Conservation (phyloP, 2,888 invertebrate species). For the Hirtodrosophila duncani region DNA sequence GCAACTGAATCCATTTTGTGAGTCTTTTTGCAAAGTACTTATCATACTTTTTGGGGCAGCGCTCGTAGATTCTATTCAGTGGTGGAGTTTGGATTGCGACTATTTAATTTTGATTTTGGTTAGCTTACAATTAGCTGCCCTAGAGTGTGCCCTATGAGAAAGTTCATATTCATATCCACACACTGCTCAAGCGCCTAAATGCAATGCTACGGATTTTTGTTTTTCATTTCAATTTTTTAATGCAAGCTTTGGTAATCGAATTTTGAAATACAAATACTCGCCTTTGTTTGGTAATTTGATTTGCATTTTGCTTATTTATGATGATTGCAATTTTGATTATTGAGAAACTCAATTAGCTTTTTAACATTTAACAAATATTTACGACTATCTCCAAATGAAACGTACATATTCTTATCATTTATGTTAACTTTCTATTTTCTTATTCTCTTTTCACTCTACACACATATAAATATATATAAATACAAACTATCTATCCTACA, state of each 20-base stretch:
- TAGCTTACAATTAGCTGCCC: background rate
- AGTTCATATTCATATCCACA: constrained; percentile 4
- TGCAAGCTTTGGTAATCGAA: constrained; percentile 30
- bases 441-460: constrained; percentile 45
- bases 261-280: constrained; percentile 24
- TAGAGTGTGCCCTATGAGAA: constrained; percentile 1
- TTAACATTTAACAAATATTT: constrained; percentile 8
- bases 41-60: too few species aligned
- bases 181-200: constrained; percentile 5
- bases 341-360: constrained; percentile 17
- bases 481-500: constrained; percentile 12
- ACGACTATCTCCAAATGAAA: constrained; percentile 23
- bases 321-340: constrained; percentile 13
- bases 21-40: too few species aligned
- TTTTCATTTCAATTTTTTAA: constrained; percentile 7
- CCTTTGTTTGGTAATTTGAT: constrained; percentile 35
- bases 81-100: constrained; percentile 10
- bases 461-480: too few species aligned
- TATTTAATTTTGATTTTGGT: constrained; percentile 18
- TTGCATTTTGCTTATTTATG: constrained; percentile 64
- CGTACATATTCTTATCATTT: constrained; percentile 38
- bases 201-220: constrained; percentile 5
- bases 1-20: too few species aligned
- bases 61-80: too few species aligned
- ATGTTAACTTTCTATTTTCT: constrained; percentile 43